These are phyloP conservation scores for Channa maculata DNA, from an alignment of 2,113 vertebrate genomes.

Conservation along the genomic window DNA sequence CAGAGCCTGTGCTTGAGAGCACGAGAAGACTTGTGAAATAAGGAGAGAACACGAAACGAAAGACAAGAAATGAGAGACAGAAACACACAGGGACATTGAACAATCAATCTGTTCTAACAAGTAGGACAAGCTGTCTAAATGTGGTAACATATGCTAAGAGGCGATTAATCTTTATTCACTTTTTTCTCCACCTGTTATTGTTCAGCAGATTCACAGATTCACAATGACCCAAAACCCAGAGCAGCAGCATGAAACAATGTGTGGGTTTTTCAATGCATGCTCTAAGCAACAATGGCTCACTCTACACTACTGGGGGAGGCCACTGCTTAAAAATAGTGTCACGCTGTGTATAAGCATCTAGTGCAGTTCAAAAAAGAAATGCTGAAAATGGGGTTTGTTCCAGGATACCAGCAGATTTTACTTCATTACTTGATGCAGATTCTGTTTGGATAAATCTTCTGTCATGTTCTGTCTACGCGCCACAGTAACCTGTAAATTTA, in stretches of 20 bases:
- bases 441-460: neutral
- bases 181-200: slow-evolving; percentile 21
- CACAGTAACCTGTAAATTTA: too few relatives aligned
- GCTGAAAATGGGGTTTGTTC: neutral
- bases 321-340: slow-evolving; percentile 62
- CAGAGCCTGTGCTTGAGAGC: too few relatives aligned
- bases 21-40: too few relatives aligned
- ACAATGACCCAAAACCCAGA: slow-evolving; percentile 11
- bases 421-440: neutral
- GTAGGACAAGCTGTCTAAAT: slow-evolving; percentile 14
- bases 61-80: neutral
- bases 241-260: slow-evolving; percentile 6
- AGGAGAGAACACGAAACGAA: too few relatives aligned
- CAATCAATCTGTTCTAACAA: slow-evolving; percentile 12
- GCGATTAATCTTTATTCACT: slow-evolving; percentile 10
- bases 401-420: neutral
- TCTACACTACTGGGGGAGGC: slow-evolving; percentile 44
- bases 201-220: slow-evolving; percentile 20
- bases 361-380: slow-evolving; percentile 34
- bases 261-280: slow-evolving; percentile 34
- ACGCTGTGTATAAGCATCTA: slow-evolving; percentile 3
- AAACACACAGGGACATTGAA: neutral
- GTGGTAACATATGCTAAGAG: slow-evolving; percentile 20
- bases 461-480: neutral
- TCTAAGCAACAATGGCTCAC: slow-evolving; percentile 46